Conservation (phyloP, 2,888 invertebrate species). For the Ypsolopha scabrella region DNA sequence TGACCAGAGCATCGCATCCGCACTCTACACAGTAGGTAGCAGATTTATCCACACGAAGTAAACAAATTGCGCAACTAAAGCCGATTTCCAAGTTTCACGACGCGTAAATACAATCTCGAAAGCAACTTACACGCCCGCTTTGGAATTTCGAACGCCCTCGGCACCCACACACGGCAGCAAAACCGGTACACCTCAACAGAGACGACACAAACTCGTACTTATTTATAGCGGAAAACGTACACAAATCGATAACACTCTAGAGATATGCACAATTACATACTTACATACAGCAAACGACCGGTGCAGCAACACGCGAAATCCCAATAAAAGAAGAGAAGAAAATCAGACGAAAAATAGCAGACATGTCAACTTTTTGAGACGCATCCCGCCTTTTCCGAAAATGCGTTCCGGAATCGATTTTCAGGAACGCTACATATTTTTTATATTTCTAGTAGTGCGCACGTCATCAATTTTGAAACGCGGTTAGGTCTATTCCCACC, state of each 20-base stretch:
- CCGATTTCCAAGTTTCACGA: conserved; percentile 20
- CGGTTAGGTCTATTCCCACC: not conserved
- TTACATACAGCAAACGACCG: conserved; percentile 11
- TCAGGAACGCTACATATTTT: not conserved
- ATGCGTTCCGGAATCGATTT: conserved; percentile 18
- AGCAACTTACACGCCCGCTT: conserved; percentile 20
- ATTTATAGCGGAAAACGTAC: conserved; percentile 62
- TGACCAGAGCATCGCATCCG: conserved; percentile 18
- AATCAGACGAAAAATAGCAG: conserved; percentile 14
- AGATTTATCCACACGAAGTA: conserved; percentile 11
- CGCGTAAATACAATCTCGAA: conserved; percentile 18
- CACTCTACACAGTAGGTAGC: conserved; percentile 13
- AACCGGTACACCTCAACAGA: conserved; percentile 45
- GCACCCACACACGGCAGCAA: conserved; percentile 44
- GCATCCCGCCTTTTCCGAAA: conserved; percentile 33
- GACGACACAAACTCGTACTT: conserved; percentile 59
- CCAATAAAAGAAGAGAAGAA: not conserved
- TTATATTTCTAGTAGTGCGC: not conserved
- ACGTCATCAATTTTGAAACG: not conserved
- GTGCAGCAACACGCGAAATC: conserved; percentile 18
- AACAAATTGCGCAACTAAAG: conserved; percentile 39
- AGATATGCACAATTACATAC: conserved; percentile 28
- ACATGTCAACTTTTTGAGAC: conserved; percentile 3
- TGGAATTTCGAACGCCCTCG: conserved; percentile 34
- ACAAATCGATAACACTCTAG: conserved; percentile 57